Evolutionary conservation across 2,113 vertebrate genomes (phyloP).

Genomic region (Peromyscus polionotus): DNA sequence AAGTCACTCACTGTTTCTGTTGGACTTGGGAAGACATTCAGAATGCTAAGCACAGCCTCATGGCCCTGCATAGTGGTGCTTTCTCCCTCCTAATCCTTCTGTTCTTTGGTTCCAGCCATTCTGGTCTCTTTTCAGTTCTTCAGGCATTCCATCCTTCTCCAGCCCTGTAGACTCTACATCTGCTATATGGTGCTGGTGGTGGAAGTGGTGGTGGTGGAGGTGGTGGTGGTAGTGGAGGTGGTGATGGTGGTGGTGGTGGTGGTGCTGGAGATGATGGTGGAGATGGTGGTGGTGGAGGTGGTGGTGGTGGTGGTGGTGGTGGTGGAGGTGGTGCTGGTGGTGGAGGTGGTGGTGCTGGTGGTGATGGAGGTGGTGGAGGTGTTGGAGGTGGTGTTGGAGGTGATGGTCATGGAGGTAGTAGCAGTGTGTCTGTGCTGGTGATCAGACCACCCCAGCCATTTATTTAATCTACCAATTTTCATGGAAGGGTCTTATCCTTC

Average conservation of each 20-base stretch:
- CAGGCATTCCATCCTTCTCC: neutral
- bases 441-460: neutral
- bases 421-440: neutral
- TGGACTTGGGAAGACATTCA: neutral
- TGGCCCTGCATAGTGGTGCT: neutral
- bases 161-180: neutral
- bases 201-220: too few relatives aligned
- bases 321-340: too few relatives aligned
- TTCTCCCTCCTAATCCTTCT: neutral
- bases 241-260: neutral
- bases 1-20: neutral
- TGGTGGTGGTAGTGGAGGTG: too few relatives aligned
- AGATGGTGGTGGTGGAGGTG: neutral
- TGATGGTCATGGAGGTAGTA: neutral
- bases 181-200: neutral
- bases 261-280: neutral
- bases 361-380: too few relatives aligned
- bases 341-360: too few relatives aligned
- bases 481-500: neutral
- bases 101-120: neutral
- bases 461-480: neutral
- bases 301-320: too few relatives aligned
- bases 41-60: neutral
- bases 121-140: neutral
- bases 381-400: neutral